Evolutionary conservation across 2,888 invertebrate genomes (phyloP).

Genomic region (Drosophila mercatorum): DNA sequence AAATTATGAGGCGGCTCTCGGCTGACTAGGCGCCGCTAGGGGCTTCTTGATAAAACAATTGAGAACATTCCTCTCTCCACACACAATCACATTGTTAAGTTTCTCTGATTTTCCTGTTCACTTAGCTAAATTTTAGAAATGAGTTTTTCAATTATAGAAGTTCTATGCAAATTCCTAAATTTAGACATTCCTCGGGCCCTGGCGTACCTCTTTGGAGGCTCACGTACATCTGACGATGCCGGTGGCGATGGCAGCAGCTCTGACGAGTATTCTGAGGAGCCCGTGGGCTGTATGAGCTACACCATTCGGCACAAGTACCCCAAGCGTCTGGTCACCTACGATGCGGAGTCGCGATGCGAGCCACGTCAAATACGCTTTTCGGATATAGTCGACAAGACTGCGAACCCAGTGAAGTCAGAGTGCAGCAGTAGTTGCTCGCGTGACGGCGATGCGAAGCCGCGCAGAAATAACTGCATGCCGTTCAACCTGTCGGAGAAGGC

Average conservation of each 20-base stretch:
- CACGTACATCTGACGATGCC: too few relatives aligned
- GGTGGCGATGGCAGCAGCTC: too few relatives aligned
- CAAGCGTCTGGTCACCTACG: conserved; percentile 55
- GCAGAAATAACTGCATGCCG: neutral
- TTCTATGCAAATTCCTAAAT: conserved; percentile 33
- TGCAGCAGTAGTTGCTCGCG: neutral
- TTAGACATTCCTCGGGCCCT: conserved; percentile 25
- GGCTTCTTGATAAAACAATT: conserved; percentile 35
- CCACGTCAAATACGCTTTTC: conserved; percentile 45
- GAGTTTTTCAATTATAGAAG: conserved; percentile 28
- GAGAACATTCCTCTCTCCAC: conserved; percentile 7
- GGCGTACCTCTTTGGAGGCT: neutral
- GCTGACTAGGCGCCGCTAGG: conserved; percentile 55
- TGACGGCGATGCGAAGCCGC: neutral
- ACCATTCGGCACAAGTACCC: conserved; percentile 56
- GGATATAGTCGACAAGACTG: conserved; percentile 27
- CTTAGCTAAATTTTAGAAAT: conserved; percentile 22
- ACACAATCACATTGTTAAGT: neutral
- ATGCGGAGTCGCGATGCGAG: conserved; percentile 53
- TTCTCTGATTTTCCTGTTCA: neutral
- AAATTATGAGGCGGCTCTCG: conserved; percentile 59
- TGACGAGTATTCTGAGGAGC: neutral
- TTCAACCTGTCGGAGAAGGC: neutral
- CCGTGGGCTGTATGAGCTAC: conserved; percentile 32
- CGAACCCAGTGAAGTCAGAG: neutral